Conservation (phyloP, 2,888 invertebrate species). For the Iselma pallidipennis region DNA sequence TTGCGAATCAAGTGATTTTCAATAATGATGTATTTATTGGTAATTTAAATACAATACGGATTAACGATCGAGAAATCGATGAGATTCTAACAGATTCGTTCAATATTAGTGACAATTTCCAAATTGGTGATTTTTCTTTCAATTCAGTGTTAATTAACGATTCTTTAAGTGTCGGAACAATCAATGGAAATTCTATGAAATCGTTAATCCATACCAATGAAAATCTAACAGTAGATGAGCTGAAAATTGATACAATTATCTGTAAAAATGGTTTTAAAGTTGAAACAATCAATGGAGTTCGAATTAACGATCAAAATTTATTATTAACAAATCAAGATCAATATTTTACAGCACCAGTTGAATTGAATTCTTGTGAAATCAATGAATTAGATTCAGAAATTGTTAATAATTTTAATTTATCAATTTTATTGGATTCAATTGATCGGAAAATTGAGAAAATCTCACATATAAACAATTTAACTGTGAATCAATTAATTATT, state of each 20-base stretch:
- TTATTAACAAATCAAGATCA: conserved; percentile 48
- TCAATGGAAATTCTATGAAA: conserved; percentile 44
- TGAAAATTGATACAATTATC: conserved; percentile 46
- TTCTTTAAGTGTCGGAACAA: conserved; percentile 30
- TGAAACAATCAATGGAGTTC: conserved; percentile 43
- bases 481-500: conserved; percentile 54
- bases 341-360: conserved; percentile 46
- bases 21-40: conserved; percentile 37
- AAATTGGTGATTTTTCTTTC: conserved; percentile 32
- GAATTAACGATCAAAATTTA: conserved; percentile 41
- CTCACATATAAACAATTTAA: conserved; percentile 38
- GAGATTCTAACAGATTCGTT: conserved; percentile 41
- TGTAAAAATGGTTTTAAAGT: conserved; percentile 40
- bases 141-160: conserved; percentile 40
- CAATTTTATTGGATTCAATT: background rate
- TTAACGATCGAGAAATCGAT: conserved; percentile 42
- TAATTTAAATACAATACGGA: conserved; percentile 34
- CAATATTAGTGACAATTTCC: conserved; percentile 39
- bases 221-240: conserved; percentile 32
- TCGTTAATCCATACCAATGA: conserved; percentile 39
- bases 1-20: conserved; percentile 39
- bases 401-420: conserved; percentile 41
- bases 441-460: background rate
- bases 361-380: conserved; percentile 33
- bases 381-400: conserved; percentile 36